phyloP scores from a whole-genome alignment of 2,797 vertebrate genomes.

The Potorous gilbertii region DNA sequence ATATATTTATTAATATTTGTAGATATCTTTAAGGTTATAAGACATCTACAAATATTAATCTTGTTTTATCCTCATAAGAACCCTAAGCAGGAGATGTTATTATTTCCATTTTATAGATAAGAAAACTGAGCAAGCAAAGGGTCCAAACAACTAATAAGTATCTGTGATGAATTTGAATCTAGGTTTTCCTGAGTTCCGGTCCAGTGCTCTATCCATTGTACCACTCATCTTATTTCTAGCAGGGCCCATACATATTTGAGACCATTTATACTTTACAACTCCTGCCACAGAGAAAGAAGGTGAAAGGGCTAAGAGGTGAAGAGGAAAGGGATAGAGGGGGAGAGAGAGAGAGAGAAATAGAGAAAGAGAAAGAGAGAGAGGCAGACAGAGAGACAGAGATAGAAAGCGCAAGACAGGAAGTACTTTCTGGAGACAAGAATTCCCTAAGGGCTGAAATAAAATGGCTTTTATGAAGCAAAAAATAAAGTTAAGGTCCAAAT shows the following conservation, averaged over 20 bases:
- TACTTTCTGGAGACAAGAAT: background rate
- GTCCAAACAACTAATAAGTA: background rate
- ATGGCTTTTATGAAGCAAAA: background rate
- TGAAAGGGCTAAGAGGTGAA: background rate
- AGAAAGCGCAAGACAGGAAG: background rate
- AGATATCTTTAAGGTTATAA: background rate
- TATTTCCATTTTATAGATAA: background rate
- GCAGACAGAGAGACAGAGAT: background rate
- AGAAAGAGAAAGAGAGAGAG: too few relatives aligned
- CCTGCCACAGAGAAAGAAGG: background rate
- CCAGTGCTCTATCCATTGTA: background rate
- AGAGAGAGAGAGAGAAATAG: too few relatives aligned
- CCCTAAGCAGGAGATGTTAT: background rate
- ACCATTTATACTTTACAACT: background rate
- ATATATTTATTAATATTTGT: too few relatives aligned
- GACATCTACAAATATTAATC: background rate
- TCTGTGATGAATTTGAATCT: background rate
- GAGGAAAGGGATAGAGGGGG: background rate
- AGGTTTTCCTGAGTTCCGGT: background rate
- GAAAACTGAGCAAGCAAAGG: background rate
- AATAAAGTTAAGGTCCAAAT: background rate
- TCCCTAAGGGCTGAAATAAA: background rate
- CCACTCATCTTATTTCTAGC: background rate
- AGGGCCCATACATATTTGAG: background rate
- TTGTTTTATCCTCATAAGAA: background rate